Conservation (phyloP, 2,797 vertebrate species). For the Percopsis omiscomaycus region DNA sequence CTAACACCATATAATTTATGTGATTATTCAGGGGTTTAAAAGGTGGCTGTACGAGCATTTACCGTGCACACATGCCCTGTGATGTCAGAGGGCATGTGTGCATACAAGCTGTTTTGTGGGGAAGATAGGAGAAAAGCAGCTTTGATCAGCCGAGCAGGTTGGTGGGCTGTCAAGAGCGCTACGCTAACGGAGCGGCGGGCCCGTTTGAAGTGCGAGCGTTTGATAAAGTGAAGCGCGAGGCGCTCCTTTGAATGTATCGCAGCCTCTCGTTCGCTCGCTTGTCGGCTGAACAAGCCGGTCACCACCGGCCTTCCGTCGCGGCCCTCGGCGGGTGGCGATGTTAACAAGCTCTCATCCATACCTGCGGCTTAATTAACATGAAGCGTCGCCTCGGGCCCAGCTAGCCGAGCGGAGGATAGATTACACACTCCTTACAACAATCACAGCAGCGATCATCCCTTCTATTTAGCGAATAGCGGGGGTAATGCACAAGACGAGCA, state of each 20-base stretch:
- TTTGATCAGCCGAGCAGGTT: constrained; percentile 69
- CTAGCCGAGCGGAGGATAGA: constrained; percentile 39
- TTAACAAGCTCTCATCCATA: constrained; percentile 43
- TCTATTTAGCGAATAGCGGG: constrained; percentile 45
- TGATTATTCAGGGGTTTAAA: constrained; percentile 23
- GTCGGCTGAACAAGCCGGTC: constrained; percentile 34
- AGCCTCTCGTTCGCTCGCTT: constrained; percentile 35
- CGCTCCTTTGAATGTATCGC: constrained; percentile 49
- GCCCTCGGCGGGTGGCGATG: constrained; percentile 16
- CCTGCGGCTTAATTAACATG: constrained; percentile 44
- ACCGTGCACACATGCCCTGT: constrained; percentile 8
- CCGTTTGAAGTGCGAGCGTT: constrained; percentile 58
- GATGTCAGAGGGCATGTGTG: constrained; percentile 33
- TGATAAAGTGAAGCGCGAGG: constrained; percentile 40
- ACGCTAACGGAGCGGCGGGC: constrained; percentile 23
- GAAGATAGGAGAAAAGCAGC: constrained; percentile 58
- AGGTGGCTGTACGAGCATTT: background rate
- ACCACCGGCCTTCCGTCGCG: constrained; percentile 17
- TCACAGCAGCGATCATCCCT: constrained; percentile 48
- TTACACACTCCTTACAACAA: constrained; percentile 44
- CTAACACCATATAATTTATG: background rate
- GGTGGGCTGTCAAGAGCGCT: constrained; percentile 46
- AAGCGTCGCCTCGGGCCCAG: constrained; percentile 4
- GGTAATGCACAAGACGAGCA: constrained; percentile 30
- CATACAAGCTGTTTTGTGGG: constrained; percentile 61